Evolutionary conservation across 2,797 vertebrate species (phyloP).

Genomic region (Synaphobranchus kaupii): DNA sequence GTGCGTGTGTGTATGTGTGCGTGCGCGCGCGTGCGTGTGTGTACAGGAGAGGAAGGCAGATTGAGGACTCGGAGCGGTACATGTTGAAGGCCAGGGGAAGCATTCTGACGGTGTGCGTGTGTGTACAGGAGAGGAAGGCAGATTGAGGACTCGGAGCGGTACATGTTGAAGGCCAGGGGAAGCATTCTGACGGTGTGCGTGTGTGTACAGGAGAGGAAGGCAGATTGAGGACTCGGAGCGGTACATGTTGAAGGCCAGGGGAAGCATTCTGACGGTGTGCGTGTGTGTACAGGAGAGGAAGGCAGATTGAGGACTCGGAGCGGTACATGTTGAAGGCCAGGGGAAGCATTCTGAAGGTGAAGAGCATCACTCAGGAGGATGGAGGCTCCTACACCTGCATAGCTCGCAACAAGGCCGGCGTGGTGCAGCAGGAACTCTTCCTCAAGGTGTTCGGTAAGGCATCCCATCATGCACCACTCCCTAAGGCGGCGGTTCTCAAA

Average conservation of each 20-base stretch:
- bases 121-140: constrained; percentile 81
- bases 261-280: constrained; percentile 76
- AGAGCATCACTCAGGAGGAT: constrained; percentile 84
- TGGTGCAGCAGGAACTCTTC: constrained; percentile 84
- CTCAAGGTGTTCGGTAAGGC: constrained; percentile 96
- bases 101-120: constrained; percentile 79
- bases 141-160: constrained; percentile 87
- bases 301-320: too few species aligned
- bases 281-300: too few species aligned
- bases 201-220: too few species aligned
- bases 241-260: too few species aligned
- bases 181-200: constrained; percentile 72
- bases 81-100: constrained; percentile 77
- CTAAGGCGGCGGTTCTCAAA: background rate
- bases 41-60: constrained; percentile 82
- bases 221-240: too few species aligned
- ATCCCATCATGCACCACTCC: background rate
- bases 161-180: constrained; percentile 78
- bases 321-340: too few species aligned
- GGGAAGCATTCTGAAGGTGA: constrained; percentile 84
- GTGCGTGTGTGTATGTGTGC: background rate
- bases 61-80: constrained; percentile 88
- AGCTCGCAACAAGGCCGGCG: constrained; percentile 92
- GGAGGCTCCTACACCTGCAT: constrained; percentile 85
- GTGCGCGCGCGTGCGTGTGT: constrained; percentile 4